phyloP scores from a whole-genome alignment of 2,113 vertebrate genomes.

The Pelmatolapia mariae region DNA sequence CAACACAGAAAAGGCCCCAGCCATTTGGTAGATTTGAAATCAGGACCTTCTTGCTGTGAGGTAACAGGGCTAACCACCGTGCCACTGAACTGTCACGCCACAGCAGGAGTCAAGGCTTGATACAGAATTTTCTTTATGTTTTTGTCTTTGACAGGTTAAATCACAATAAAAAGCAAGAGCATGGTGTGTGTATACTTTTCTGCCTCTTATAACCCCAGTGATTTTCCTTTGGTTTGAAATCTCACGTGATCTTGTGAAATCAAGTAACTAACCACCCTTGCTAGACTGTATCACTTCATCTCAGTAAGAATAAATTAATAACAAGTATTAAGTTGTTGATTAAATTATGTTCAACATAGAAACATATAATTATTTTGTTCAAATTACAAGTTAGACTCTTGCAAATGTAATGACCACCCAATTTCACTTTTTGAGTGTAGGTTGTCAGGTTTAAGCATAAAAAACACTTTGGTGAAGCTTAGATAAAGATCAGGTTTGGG shows the following conservation, averaged over 20 bases:
- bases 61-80: neutral
- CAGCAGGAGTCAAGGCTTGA: neutral
- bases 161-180: neutral
- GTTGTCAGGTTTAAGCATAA: neutral
- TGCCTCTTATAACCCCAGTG: neutral
- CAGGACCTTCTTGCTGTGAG: neutral
- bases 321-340: neutral
- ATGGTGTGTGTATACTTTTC: neutral
- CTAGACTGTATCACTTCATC: neutral
- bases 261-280: neutral
- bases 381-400: neutral
- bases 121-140: neutral
- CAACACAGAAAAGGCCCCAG: rapidly evolving
- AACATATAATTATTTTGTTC: neutral
- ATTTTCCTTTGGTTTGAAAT: neutral
- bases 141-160: neutral
- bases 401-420: neutral
- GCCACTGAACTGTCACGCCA: neutral
- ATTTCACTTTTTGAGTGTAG: neutral
- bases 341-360: neutral
- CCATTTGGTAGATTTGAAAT: neutral
- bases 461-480: neutral
- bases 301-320: neutral
- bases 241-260: neutral
- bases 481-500: neutral